Conservation (phyloP, 2,888 invertebrate genomes). For the Cheiracanthium punctorium region DNA sequence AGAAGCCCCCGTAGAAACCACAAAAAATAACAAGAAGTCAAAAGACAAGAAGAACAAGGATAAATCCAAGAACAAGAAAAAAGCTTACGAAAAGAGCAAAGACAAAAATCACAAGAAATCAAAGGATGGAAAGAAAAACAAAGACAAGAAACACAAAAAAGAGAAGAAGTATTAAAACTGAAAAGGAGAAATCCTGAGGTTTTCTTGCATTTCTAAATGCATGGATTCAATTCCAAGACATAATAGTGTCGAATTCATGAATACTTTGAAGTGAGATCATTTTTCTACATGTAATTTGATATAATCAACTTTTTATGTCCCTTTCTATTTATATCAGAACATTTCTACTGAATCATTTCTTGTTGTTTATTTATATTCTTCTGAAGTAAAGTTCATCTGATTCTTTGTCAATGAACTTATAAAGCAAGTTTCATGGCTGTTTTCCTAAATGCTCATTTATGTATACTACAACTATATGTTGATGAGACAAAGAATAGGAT, state of each 20-base stretch:
- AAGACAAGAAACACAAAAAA: slow-evolving; percentile 45
- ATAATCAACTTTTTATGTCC: neutral
- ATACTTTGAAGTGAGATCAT: neutral
- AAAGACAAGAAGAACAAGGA: slow-evolving; percentile 33
- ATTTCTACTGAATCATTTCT: neutral
- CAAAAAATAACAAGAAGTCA: slow-evolving; percentile 18
- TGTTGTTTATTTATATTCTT: neutral
- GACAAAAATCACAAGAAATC: slow-evolving; percentile 36
- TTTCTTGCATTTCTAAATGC: neutral
- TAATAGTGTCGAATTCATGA: neutral
- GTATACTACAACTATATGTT: no score
- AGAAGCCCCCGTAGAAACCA: slow-evolving; percentile 5
- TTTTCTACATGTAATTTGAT: neutral
- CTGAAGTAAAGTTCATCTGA: neutral
- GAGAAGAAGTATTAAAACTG: slow-evolving; percentile 30
- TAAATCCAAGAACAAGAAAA: slow-evolving; percentile 40
- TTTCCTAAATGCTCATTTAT: no score
- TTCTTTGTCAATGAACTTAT: no score
- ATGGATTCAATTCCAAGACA: neutral
- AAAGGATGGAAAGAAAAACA: slow-evolving; percentile 42
- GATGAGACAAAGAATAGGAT: neutral
- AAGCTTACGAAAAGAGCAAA: slow-evolving; percentile 32
- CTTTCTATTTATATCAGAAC: neutral
- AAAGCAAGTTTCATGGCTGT: no score
- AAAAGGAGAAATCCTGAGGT: neutral